Evolutionary conservation across 2,797 vertebrate genomes (phyloP).

Genomic region (Melanotaenia maccullochi): DNA sequence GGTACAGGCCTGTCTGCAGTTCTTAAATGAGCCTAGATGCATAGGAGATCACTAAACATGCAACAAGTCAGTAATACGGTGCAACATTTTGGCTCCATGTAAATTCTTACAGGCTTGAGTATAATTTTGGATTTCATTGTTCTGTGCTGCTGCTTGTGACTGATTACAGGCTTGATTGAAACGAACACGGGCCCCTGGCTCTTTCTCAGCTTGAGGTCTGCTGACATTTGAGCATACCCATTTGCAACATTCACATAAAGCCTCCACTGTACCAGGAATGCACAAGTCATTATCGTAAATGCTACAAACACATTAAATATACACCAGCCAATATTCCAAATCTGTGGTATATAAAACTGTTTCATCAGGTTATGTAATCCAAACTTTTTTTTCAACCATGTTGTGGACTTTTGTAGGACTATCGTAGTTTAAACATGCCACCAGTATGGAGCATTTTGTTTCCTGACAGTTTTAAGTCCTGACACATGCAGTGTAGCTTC

Average conservation of each 20-base stretch:
- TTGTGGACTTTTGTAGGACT: conserved; percentile 9
- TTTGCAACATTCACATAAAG: conserved; percentile 53
- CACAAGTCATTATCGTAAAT: conserved; percentile 44
- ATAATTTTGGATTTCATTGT: conserved; percentile 66
- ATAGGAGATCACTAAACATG: conserved; percentile 7
- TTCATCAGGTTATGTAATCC: conserved; percentile 28
- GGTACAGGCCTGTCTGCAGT: conserved; percentile 15
- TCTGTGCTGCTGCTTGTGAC: conserved; percentile 48
- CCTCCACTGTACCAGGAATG: conserved; percentile 42
- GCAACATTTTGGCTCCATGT: conserved; percentile 43
- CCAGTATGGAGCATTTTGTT: background rate
- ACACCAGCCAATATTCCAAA: conserved; percentile 15
- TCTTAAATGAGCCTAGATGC: conserved; percentile 15
- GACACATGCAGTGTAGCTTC: too few relatives aligned
- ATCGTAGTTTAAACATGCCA: background rate
- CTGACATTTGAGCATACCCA: conserved; percentile 34
- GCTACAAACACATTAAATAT: conserved; percentile 35
- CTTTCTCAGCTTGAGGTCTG: conserved; percentile 35
- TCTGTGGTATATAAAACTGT: conserved; percentile 11
- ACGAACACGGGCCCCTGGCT: conserved; percentile 52
- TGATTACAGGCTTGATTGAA: conserved; percentile 65
- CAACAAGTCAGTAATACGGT: conserved; percentile 30
- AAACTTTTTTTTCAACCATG: background rate
- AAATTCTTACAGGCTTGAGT: conserved; percentile 43
- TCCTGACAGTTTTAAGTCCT: background rate